A percentile compares a stretch with the other conserved stretches of the same genome.
Conservation (phyloP, 2,888 invertebrate genomes). For the Protonemura montana region DNA sequence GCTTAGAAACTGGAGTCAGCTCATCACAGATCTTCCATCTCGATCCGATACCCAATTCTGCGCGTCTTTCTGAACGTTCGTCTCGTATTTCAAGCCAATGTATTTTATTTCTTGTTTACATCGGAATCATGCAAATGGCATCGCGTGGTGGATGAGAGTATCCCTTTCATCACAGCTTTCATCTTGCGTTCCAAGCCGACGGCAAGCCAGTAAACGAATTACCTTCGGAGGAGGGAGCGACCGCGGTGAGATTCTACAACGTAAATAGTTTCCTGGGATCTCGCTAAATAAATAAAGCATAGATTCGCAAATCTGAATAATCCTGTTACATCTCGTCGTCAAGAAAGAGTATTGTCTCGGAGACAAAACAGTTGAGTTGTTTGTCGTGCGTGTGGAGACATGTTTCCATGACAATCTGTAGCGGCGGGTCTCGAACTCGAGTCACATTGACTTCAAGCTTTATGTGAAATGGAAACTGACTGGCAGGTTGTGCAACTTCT, state of each 20-base stretch:
- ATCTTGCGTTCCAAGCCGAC: neutral
- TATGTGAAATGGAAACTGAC: too few species aligned
- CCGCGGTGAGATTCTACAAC: neutral
- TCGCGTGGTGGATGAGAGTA: neutral
- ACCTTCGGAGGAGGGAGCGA: neutral
- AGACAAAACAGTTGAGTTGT: neutral
- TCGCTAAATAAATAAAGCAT: neutral
- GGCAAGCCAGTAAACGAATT: neutral
- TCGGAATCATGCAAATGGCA: neutral
- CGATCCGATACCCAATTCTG: too few species aligned
- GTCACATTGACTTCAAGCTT: too few species aligned
- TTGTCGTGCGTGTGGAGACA: neutral
- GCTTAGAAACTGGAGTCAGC: too few species aligned
- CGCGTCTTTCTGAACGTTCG: neutral
- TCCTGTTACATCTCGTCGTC: neutral
- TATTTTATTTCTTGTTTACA: neutral
- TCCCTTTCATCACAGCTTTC: neutral
- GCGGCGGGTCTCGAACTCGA: too few species aligned
- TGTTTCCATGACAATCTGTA: too few species aligned
- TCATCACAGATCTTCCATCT: neutral
- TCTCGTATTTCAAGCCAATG: neutral
- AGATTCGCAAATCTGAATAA: neutral
- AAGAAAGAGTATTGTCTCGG: neutral
- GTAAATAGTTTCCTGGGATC: neutral
- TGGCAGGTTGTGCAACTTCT: too few species aligned